phyloP scores from a whole-genome alignment of 2,888 invertebrate species.

The Drosophila merina region DNA sequence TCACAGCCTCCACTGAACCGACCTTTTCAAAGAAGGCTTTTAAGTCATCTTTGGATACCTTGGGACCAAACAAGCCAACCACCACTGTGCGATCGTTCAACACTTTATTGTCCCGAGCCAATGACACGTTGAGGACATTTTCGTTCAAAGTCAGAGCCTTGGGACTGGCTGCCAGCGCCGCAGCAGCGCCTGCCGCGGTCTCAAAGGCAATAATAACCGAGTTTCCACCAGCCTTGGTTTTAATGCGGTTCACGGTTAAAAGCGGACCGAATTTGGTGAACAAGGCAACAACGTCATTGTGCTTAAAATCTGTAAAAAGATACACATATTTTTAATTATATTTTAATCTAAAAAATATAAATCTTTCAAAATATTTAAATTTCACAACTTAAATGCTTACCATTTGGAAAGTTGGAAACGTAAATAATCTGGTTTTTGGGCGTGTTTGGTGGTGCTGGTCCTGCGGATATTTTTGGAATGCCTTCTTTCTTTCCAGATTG shows the following conservation, averaged over 20 bases:
- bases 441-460: constrained; percentile 40
- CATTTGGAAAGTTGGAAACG: constrained; percentile 56
- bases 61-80: constrained; percentile 52
- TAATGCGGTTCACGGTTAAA: constrained; percentile 41
- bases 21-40: constrained; percentile 57
- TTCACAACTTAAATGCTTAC: constrained; percentile 41
- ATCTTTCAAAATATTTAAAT: not conserved
- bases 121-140: constrained; percentile 36
- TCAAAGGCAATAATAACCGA: constrained; percentile 58
- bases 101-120: not conserved
- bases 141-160: constrained; percentile 54
- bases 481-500: constrained; percentile 37
- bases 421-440: constrained; percentile 53
- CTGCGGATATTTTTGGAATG: constrained; percentile 56
- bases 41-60: constrained; percentile 52
- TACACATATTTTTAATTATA: not conserved
- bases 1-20: constrained; percentile 58
- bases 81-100: constrained; percentile 45
- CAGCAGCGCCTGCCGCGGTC: constrained; percentile 54
- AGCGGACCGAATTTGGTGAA: constrained; percentile 74
- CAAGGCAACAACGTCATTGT: constrained; percentile 59
- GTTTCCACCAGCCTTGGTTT: constrained; percentile 31
- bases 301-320: constrained; percentile 55
- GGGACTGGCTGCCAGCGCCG: constrained; percentile 59
- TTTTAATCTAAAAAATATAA: too few species aligned